Conservation (phyloP, 2,797 vertebrate species). For the Vireo griseus region DNA sequence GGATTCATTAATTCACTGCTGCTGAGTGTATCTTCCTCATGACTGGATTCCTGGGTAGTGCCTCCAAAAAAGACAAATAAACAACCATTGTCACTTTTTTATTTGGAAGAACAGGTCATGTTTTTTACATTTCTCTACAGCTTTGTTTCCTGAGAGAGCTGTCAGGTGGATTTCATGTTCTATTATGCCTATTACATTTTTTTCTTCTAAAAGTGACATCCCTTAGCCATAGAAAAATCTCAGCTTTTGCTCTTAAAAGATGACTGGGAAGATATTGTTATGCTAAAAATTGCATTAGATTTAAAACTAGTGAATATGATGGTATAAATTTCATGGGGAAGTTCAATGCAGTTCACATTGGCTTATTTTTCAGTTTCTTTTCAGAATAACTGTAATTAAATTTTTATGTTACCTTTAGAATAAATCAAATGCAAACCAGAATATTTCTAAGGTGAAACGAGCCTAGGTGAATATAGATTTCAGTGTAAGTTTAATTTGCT, state of each 20-base stretch:
- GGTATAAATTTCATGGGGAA: background rate
- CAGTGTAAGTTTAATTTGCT: background rate
- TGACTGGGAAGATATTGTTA: background rate
- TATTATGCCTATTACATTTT: background rate
- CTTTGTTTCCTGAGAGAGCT: background rate
- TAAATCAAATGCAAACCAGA: background rate
- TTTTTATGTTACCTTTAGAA: background rate
- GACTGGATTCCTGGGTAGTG: background rate
- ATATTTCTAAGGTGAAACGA: background rate
- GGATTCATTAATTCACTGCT: constrained; percentile 1
- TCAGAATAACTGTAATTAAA: background rate
- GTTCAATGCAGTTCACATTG: background rate
- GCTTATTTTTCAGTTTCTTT: background rate
- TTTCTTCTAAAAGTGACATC: background rate
- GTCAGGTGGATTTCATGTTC: background rate
- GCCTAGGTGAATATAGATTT: background rate
- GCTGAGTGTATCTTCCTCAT: background rate
- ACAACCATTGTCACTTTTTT: background rate
- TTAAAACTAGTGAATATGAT: background rate
- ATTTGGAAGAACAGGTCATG: background rate
- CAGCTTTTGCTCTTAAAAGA: background rate
- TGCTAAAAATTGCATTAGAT: background rate
- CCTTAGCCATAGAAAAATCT: background rate
- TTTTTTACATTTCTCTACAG: background rate
- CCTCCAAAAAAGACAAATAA: background rate